phyloP scores from a whole-genome alignment of 2,797 vertebrate species.

The Uromys caudimaculatus region DNA sequence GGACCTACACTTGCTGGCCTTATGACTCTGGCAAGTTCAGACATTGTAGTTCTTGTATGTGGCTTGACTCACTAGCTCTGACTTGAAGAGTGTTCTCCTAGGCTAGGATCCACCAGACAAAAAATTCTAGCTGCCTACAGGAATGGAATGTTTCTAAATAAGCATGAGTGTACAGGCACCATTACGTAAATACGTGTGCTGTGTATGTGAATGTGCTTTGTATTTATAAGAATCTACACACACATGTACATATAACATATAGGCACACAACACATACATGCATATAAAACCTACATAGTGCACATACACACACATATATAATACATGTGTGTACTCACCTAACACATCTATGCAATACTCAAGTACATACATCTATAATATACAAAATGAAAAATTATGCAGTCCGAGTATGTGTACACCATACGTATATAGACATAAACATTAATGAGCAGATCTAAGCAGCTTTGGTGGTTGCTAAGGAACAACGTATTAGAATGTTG shows the following conservation, averaged over 20 bases:
- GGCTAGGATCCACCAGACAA: slow-evolving; percentile 18
- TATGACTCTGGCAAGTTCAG: background rate
- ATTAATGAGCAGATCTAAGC: background rate
- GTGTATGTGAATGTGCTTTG: background rate
- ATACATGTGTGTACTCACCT: background rate
- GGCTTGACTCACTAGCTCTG: background rate
- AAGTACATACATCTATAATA: background rate
- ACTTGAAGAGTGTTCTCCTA: slow-evolving; percentile 44
- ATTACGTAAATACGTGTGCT: background rate
- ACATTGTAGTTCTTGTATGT: background rate
- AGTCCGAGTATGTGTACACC: background rate
- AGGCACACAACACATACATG: background rate
- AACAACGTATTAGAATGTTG: slow-evolving; percentile 22
- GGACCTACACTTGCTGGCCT: slow-evolving; percentile 25
- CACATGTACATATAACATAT: background rate
- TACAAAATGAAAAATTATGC: background rate
- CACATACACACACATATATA: background rate
- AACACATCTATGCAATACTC: background rate
- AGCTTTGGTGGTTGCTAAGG: slow-evolving; percentile 1
- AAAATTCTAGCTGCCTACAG: slow-evolving; percentile 53
- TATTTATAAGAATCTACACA: background rate
- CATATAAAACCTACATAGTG: background rate
- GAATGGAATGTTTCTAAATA: background rate
- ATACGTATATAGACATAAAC: background rate
- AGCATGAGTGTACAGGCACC: background rate